Evolutionary conservation across 2,888 invertebrate genomes (phyloP).

Genomic region (Tyria jacobaeae): DNA sequence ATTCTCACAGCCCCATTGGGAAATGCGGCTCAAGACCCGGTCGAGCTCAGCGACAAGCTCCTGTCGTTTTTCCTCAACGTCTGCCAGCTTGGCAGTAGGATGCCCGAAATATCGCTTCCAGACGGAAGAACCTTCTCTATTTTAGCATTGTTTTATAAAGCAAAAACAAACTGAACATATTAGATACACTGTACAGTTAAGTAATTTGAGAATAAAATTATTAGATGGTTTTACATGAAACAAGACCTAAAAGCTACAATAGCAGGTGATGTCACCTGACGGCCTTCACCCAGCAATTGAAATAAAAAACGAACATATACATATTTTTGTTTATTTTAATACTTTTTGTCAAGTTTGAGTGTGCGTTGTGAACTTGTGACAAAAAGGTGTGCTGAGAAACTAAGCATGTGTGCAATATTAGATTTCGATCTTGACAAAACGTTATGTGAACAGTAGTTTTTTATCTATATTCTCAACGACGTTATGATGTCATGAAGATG

Average conservation of each 20-base stretch:
- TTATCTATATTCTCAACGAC: neutral
- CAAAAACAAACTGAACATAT: slow-evolving; percentile 1
- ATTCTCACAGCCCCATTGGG: too few relatives aligned
- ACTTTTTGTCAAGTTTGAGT: slow-evolving; percentile 32
- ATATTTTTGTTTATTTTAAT: slow-evolving; percentile 48
- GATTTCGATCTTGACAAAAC: slow-evolving; percentile 8
- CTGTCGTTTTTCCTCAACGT: too few relatives aligned
- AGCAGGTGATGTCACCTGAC: slow-evolving; percentile 55
- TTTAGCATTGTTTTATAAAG: too few relatives aligned
- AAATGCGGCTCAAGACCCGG: too few relatives aligned
- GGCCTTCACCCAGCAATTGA: slow-evolving; percentile 68
- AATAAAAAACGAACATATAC: slow-evolving; percentile 61
- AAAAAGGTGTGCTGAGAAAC: neutral
- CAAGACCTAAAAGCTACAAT: slow-evolving; percentile 52
- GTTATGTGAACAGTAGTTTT: neutral
- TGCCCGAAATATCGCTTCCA: too few relatives aligned
- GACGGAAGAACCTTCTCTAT: slow-evolving; percentile 11
- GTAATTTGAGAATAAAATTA: slow-evolving; percentile 16
- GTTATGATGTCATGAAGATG: slow-evolving; percentile 4
- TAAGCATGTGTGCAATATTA: slow-evolving; percentile 1
- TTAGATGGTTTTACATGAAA: slow-evolving; percentile 27
- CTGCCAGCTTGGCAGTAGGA: too few relatives aligned
- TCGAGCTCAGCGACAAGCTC: too few relatives aligned
- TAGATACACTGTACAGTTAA: slow-evolving; percentile 5
- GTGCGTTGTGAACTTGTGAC: neutral